Evolutionary conservation across 2,797 vertebrate genomes (phyloP), one percentile per base, ranked within the genome.

Genomic region (Coregonus ussuriensis): DNA sequence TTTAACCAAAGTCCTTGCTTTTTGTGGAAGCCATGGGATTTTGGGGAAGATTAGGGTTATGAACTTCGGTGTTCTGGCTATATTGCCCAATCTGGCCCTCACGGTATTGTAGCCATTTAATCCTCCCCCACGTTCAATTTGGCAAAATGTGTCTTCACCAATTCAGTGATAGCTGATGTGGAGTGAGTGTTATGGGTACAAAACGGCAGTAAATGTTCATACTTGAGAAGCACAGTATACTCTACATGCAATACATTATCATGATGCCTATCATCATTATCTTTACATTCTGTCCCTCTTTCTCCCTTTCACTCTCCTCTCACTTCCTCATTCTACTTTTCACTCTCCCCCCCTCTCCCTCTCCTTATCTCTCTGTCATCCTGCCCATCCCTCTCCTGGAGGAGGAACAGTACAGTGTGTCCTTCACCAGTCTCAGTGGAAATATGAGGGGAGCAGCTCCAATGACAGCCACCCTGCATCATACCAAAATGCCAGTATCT

Each of bases 381-480:
- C 11, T 66, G 63, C 29, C 29, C 63, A 7, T 31, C 4, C 16
- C 7, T 21, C 65, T 71, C 41, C 33, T 41, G 29, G 52, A 29
- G 29, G 16, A 25, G 31, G 66, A 85, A 88, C 86, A 79, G 66
- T 86, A 88, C 86, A 81, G 59, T 1, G 73, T 82, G 86, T 88
- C 86, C 89, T 77, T 81, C 84, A 76, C 76, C 75, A 33, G 53
- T 80, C 77, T 75, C 63, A 0, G 31, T 80, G 77, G 80, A 86
- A 87, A 85, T 82, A 83, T 84, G 81, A 84, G 70, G 77, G 66
- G 74, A 41, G 81, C 79, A 78, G 82, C 82, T 77, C 68, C 1
- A 7, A 82, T 83, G 86, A 87, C 87, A 85, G 80, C 77, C 75
- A 52, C 71, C 65, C 78, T 82, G 79, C 82, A 81, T 85, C 82